A percentile compares a stretch with the other conserved stretches of the same genome.
Conservation (phyloP, 2,797 vertebrate species). For the Acipenser ruthenus region DNA sequence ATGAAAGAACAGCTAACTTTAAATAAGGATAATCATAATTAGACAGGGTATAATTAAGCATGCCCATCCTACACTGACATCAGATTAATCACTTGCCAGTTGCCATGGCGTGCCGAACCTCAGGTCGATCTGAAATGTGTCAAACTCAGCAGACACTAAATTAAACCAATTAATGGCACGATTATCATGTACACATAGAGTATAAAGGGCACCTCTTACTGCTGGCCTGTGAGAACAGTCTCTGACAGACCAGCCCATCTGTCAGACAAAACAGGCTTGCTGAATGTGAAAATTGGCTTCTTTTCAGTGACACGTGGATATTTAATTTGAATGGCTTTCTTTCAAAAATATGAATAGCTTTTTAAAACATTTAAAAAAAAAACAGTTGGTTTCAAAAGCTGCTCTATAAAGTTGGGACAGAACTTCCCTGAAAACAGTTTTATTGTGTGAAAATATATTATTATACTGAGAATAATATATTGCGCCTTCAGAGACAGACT, state of each 20-base stretch:
- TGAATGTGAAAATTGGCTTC: constrained; percentile 49
- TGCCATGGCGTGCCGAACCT: constrained; percentile 22
- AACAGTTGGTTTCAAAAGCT: too few species aligned
- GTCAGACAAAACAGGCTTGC: constrained; percentile 42
- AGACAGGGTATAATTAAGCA: not conserved
- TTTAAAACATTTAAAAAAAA: too few species aligned
- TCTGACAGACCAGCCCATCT: constrained; percentile 57
- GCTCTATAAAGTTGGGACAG: too few species aligned
- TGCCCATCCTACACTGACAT: constrained; percentile 4
- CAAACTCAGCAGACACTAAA: constrained; percentile 47
- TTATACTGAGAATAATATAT: too few species aligned
- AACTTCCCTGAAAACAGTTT: too few species aligned
- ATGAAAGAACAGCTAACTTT: too few species aligned
- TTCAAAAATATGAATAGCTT: too few species aligned
- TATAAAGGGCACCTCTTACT: constrained; percentile 14
- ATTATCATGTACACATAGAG: constrained; percentile 38
- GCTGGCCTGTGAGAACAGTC: constrained; percentile 35
- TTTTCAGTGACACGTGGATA: constrained; percentile 31
- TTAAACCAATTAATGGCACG: constrained; percentile 47
- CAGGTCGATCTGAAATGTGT: constrained; percentile 26
- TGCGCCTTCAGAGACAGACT: too few species aligned
- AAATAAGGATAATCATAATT: not conserved
- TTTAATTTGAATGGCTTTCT: too few species aligned
- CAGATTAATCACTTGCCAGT: constrained; percentile 2
- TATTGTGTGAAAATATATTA: too few species aligned